Conservation (phyloP, 2,113 vertebrate species). For the Trematomus loennbergii region DNA sequence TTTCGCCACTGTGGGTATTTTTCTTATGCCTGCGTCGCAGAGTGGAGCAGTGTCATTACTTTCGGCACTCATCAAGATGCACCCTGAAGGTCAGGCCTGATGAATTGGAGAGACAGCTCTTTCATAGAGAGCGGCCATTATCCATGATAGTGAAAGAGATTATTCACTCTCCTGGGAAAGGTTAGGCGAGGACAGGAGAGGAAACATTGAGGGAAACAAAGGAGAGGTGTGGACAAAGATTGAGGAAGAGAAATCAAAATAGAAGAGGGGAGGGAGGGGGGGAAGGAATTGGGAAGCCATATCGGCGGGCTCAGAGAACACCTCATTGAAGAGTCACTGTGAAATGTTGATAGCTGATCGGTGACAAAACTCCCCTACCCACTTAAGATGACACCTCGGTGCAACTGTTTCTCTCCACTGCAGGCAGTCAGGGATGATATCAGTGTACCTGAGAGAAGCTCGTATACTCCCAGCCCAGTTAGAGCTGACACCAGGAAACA, state of each 20-base stretch:
- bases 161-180: constrained; percentile 62
- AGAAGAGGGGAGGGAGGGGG: neutral
- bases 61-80: constrained; percentile 72
- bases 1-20: constrained; percentile 40
- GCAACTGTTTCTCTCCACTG: constrained; percentile 73
- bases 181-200: constrained; percentile 14
- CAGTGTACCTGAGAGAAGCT: constrained; percentile 77
- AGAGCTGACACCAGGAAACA: constrained; percentile 80
- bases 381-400: constrained; percentile 80
- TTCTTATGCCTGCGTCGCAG: constrained; percentile 10
- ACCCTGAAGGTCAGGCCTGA: constrained; percentile 79
- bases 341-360: constrained; percentile 77
- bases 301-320: constrained; percentile 57
- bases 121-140: constrained; percentile 73
- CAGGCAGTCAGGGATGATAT: constrained; percentile 77
- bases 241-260: constrained; percentile 50
- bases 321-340: constrained; percentile 57
- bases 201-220: constrained; percentile 28
- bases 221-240: constrained; percentile 38
- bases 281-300: constrained; percentile 24
- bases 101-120: constrained; percentile 72
- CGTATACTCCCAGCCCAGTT: constrained; percentile 77
- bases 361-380: constrained; percentile 78
- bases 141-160: constrained; percentile 63
- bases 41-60: constrained; percentile 69